Evolutionary conservation across 2,113 vertebrate genomes (phyloP).

Genomic region (Podarcis raffonei): DNA sequence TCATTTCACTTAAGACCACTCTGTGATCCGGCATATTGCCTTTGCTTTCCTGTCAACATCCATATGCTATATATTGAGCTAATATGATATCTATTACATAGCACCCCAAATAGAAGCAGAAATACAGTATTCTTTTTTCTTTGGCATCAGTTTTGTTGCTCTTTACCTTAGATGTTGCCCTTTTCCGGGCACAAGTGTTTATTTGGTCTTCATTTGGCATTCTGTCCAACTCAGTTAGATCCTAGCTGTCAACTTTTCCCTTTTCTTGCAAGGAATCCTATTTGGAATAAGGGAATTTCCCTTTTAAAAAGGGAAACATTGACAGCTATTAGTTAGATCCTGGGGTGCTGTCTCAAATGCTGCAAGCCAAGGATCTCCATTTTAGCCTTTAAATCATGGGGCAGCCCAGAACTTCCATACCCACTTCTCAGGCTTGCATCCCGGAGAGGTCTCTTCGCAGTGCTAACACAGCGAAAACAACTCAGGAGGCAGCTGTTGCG

Average conservation of each 20-base stretch:
- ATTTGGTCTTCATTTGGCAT: background rate
- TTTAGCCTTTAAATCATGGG: background rate
- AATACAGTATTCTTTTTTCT: background rate
- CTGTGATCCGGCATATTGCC: background rate
- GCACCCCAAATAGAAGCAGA: background rate
- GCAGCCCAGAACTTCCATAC: too few relatives aligned
- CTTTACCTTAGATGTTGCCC: background rate
- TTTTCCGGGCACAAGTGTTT: accelerated
- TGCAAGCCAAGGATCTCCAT: accelerated
- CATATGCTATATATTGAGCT: background rate
- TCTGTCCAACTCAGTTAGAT: background rate
- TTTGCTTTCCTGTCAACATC: background rate
- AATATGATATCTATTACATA: background rate
- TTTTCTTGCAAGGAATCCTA: too few relatives aligned
- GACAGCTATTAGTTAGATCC: background rate
- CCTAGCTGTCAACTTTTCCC: too few relatives aligned
- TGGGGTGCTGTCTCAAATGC: background rate
- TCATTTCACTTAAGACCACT: background rate
- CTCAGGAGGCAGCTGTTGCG: too few relatives aligned
- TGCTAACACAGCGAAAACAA: too few relatives aligned
- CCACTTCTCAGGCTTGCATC: too few relatives aligned
- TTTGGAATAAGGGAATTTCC: too few relatives aligned
- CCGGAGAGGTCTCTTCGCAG: too few relatives aligned
- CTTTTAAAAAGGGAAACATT: too few relatives aligned
- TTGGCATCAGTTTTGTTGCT: accelerated